Conservation (phyloP, 2,888 invertebrate genomes). For the Camponotus fellah region DNA sequence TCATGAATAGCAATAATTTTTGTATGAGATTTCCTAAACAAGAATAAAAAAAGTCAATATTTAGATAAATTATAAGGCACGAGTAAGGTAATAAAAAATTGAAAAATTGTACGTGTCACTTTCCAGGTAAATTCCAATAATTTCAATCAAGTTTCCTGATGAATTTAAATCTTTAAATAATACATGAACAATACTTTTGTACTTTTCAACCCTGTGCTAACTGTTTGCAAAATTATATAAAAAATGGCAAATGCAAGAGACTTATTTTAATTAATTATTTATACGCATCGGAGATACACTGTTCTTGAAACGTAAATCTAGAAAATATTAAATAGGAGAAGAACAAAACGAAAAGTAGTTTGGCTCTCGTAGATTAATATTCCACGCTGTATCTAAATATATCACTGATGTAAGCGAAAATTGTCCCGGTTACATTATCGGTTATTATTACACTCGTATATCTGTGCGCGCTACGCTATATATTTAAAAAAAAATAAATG, state of each 20-base stretch:
- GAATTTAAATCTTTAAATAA: background rate
- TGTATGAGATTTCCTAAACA: background rate
- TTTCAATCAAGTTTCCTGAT: background rate
- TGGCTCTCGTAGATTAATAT: constrained; percentile 23
- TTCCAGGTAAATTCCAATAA: background rate
- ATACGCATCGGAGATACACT: background rate
- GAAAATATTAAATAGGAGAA: constrained; percentile 11
- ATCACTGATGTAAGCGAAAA: background rate
- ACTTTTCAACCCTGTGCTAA: background rate
- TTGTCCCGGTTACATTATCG: constrained; percentile 40
- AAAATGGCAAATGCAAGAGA: background rate
- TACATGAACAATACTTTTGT: background rate
- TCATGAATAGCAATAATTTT: background rate
- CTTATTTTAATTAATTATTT: constrained; percentile 18
- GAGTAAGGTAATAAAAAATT: background rate
- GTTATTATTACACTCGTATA: no score
- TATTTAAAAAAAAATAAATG: constrained; percentile 43
- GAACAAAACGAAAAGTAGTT: background rate
- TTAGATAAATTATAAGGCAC: background rate
- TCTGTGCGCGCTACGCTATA: constrained; percentile 35
- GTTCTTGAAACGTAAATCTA: background rate
- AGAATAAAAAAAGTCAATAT: background rate
- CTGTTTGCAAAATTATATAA: background rate
- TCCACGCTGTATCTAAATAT: constrained; percentile 17
- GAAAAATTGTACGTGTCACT: background rate